Base-by-base conservation (phyloP, 2,888 invertebrate species). In the Drosophila nigricruria region DNA sequence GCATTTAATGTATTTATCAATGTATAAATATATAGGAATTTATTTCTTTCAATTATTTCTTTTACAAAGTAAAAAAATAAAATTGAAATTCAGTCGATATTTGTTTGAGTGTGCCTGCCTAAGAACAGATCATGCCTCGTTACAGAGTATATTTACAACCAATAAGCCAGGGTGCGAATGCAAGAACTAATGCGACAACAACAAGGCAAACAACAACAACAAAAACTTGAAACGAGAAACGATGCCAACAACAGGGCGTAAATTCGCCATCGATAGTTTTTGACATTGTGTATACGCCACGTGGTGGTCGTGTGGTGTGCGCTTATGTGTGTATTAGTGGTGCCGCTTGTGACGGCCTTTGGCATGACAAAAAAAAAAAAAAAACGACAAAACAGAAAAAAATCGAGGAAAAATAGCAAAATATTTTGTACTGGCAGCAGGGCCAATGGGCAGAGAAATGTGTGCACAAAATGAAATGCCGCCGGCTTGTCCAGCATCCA, bases 241-340 rank as follows among this genome's bases (percentile, higher is more conserved):
- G 53, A n/a, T 52, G 66, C 34, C 53, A 52, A 68, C 61, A 74
- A 70, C 68, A 74, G 56, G 64, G 78, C 83, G 83, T 86, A 80
- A 86, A 86, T 83, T 77, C 65, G 64, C 62, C 75, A 84, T 84
- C 89, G 81, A 84, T 88, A 84, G 89, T 83, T 84, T 76, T 77
- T 86, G 75, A 64, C 73, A 82, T 88, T 84, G 81, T 73, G 87
- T 80, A 84, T 84, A 80, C 87, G 89, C 65, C 71, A 45, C 63
- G 64, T 73, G 18, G 40, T 4, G 52, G 45, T 53, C 18, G 42
- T 47, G 36, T 32, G 49, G 36, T 61, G 54, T 36, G 30, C 30
- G 52, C 20, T 40, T 58, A 49, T n/a, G 58, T 61, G 52, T 62
- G 72, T 60, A 50, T 60, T 61, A 70, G 67, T 65, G 59, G 47